phyloP scores from a whole-genome alignment of 2,888 invertebrate genomes.

The Prosopocoilus inquinatus region DNA sequence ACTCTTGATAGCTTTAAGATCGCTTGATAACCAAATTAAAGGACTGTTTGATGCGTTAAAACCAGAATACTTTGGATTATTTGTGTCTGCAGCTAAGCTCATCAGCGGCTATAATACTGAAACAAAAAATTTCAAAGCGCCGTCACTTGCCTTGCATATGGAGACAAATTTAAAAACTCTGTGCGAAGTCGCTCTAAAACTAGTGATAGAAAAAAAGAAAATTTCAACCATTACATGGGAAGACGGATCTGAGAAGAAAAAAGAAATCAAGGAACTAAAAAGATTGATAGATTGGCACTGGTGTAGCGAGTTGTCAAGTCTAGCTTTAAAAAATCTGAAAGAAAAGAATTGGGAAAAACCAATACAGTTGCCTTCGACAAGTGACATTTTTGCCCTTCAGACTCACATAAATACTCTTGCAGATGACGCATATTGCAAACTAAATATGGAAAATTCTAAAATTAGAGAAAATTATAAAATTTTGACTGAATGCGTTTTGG shows the following conservation, averaged over 20 bases:
- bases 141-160: conserved; percentile 22
- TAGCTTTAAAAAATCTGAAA: conserved; percentile 21
- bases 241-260: conserved; percentile 13
- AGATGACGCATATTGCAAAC: neutral
- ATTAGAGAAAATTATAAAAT: neutral
- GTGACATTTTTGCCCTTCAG: conserved; percentile 12
- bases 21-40: neutral
- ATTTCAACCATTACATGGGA: conserved; percentile 15
- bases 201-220: no score
- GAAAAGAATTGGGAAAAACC: conserved; percentile 20
- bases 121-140: conserved; percentile 18
- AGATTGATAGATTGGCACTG: conserved; percentile 20
- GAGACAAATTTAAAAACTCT: conserved; percentile 18
- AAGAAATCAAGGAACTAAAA: conserved; percentile 21
- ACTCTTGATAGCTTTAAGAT: conserved; percentile 16
- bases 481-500: conserved; percentile 19
- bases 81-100: conserved; percentile 19
- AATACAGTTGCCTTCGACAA: conserved; percentile 10
- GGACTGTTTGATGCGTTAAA: conserved; percentile 20
- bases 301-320: conserved; percentile 24
- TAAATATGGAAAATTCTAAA: neutral
- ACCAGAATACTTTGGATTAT: conserved; percentile 14
- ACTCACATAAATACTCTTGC: conserved; percentile 1
- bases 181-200: conserved; percentile 19
- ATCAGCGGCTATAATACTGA: conserved; percentile 20